Evolutionary conservation across 2,888 invertebrate genomes (phyloP), one percentile per base, ranked within the genome.

Genomic region (Ectobius pallidus): DNA sequence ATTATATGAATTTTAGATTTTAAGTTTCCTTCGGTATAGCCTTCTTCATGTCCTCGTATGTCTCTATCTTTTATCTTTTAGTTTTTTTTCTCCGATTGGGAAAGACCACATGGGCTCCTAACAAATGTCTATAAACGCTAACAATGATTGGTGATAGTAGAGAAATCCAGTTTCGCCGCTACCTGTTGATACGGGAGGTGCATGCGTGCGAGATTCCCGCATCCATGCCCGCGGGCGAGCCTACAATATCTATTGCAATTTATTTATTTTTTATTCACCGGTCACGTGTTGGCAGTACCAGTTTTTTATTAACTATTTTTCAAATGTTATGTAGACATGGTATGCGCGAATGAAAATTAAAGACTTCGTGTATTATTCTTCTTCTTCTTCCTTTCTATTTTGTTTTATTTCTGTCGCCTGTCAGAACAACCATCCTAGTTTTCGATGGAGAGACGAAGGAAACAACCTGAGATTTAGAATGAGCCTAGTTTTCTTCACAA

Each of bases 221-320:
- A 34, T 39, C 46, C 27, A 4, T 16, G n/a, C 44, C 65, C 27
- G 11, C 27, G 18, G 44, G 44, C 65, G 7, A 65, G 30, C 4
- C 25, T 65, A 25, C 27, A 46, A 18, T 46, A 65, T 65, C 65
- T 44, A 27, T 46, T 65, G 65, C 65, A 65, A 46, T 65, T 46
- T 46, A 65, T 58, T 30, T 32, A 46, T 46, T 65, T 65, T 65
- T 46, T 39, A 14, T 65, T 39, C 32, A 18, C 32, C 16, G 2
- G 27, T 65, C 46, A 44, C 65, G 20, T 30, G 65, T 30, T 58
- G n/a, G n/a, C 65, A 65, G n/a, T 65, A 27, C 65, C 32, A 65
- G 65, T 65, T 65, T 65, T 65, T 65, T n/a, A 18, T 65, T 44
- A 65, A 46, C 65, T 44, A 46, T 65, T 65, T 65, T 65, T 65